Percentiles rank a stretch among this genome's conserved stretches.
These are phyloP conservation scores for Lathamus discolor DNA, from an alignment of 2,113 vertebrate species.

Conservation along the genomic window DNA sequence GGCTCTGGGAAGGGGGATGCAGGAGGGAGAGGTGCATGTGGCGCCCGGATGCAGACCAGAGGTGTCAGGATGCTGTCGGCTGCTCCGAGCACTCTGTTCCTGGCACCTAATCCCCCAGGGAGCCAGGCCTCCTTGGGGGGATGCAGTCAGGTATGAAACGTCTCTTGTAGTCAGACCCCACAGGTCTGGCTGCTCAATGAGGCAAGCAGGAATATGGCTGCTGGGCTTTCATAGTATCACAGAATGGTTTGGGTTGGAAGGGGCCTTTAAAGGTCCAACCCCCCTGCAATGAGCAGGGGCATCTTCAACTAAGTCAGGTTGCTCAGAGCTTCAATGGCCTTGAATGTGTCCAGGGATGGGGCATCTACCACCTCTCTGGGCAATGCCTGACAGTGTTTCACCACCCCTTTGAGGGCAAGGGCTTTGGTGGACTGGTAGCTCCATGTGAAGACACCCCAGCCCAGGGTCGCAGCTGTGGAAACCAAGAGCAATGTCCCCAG, in stretches of 20 bases:
- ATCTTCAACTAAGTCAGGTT: neutral
- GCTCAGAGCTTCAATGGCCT: neutral
- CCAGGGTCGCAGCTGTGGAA: fast-evolving
- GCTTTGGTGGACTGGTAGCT: neutral
- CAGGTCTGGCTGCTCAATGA: neutral
- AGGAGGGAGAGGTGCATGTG: neutral
- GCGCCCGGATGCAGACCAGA: neutral
- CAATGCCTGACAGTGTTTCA: neutral
- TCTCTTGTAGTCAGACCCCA: neutral
- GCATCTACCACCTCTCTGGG: neutral
- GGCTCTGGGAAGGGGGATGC: neutral
- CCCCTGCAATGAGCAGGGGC: neutral
- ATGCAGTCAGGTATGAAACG: neutral
- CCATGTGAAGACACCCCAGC: neutral
- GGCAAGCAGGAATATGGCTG: neutral
- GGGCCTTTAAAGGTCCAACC: neutral
- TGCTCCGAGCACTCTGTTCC: fast-evolving
- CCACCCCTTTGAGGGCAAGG: neutral
- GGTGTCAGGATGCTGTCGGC: neutral
- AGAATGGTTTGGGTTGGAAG: neutral
- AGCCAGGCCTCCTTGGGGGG: neutral
- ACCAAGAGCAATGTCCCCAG: fast-evolving
- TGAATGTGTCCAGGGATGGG: neutral
- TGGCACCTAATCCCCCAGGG: neutral
- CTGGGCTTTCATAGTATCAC: neutral